Base-by-base conservation (phyloP, 2,888 invertebrate genomes). In the Heliconius charithonia region DNA sequence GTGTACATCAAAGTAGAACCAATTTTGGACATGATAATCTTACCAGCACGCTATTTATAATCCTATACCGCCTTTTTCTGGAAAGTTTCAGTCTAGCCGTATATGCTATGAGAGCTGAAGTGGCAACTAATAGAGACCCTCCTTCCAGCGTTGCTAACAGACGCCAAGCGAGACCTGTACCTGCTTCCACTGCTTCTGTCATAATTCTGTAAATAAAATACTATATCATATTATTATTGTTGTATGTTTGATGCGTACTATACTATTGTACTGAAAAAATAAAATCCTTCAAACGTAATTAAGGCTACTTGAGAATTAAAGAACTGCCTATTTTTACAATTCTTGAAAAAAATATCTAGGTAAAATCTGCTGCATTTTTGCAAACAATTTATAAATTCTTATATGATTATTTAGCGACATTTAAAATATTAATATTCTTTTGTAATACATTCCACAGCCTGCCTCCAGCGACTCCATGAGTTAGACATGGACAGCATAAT, bases 81-180 rank as follows among this genome's bases (percentile, higher is more conserved):
- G 80, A 78, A 13, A 87, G 81, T 71, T 87, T 88, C 66, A 82
- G 84, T 41, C 90, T 83, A 3, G 91, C 90, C 0, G 91, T 88
- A 84, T 92, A 93, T 0, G 91, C 92, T 59, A 94, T 85, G 12
- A 94, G 85, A 0, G 91, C 93, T 2, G 93, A 89, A 4, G 91
- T 88, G 59, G 88, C 92, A 13, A 94, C 87, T 66, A 93, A 80
- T 2, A 94, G 81, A 0, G 94, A 91, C 2, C 93, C 91, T 0
- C 92, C 93, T 77, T 95, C 94, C 4, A 95, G 85, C 0, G 93
- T 92, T 3, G 93, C 94, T 45, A 95, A 87, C 63, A 94, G 84
- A 0, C 93, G 89, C 94, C 94, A 94, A 6, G 94, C 94, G 45
- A 94, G 85, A 3, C 88, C 84, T 0, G 91, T 88, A 0, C 93